Evolutionary conservation across 2,797 vertebrate species (phyloP), one percentile per base, ranked within the genome.

Genomic region (Microhierax caerulescens): DNA sequence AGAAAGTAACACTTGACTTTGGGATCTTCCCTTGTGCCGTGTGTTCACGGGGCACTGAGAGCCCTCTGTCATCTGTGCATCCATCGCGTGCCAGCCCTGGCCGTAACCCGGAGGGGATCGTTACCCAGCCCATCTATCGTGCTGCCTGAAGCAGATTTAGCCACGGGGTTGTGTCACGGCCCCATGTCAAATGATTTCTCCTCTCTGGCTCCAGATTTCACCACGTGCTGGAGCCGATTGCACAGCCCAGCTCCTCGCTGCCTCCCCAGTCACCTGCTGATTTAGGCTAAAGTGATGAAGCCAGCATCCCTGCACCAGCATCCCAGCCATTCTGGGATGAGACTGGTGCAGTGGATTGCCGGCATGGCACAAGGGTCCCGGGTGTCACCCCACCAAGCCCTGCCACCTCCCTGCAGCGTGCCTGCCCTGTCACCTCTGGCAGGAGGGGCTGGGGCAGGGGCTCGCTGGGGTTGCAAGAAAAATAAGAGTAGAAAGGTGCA

Each of bases 1-100:
- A 43, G 77, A 95, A 96, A 95, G 69, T 64, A 85, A 88, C 84
- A 61, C 82, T 93, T 91, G 96, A 50, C 92, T 96, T 76, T 25
- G 54, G 70, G 73, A 69, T 75, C 72, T 56, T 88, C 65, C 87
- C 54, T 9, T 64, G 41, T 9, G 57, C 57, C 37, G n/a, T 5
- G 5, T 34, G 13, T 39, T 54, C 50, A 9, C 54, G 9, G 50
- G 63, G 47, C 5, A 43, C 70, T 61, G 74, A 23, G 75, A 77
- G 63, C 9, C 5, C 63, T 47, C 53, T 2, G 14, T 67, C 75
- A 61, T 36, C 95, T 30, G 20, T 37, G 56, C 88, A 81, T 87
- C 64, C 9, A 11, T 94, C 93, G 75, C 17, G 30, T 15, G 32
- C 76, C 93, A 83, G 80, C 90, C 90, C 83, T 34, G 85, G 80